Conservation (phyloP, 2,113 vertebrate species). For the Notechis scutatus region DNA sequence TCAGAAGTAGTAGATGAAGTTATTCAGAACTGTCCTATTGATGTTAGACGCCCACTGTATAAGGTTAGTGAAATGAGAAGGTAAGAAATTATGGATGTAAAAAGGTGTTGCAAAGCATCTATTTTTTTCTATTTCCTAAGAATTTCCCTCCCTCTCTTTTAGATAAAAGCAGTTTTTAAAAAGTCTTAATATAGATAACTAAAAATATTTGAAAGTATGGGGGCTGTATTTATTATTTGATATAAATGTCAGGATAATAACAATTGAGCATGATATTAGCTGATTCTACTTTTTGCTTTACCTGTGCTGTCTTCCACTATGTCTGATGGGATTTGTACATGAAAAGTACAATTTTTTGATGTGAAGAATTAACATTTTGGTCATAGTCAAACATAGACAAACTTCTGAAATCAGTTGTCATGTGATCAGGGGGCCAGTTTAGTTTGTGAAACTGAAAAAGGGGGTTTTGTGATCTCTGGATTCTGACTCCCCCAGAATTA, state of each 20-base stretch:
- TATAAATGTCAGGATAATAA: neutral
- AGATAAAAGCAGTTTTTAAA: neutral
- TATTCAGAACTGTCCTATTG: slow-evolving; percentile 98
- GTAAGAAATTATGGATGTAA: neutral
- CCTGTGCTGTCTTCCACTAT: neutral
- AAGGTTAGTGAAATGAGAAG: slow-evolving; percentile 75
- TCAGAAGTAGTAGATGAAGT: slow-evolving; percentile 99
- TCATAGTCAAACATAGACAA: neutral
- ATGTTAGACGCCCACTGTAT: slow-evolving; percentile 94
- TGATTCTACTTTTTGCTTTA: neutral
- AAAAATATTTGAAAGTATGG: neutral
- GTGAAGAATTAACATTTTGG: neutral
- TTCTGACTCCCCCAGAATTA: neutral
- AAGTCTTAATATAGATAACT: neutral
- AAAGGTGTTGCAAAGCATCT: neutral
- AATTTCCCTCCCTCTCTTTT: neutral
- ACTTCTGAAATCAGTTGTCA: neutral
- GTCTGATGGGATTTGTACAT: neutral
- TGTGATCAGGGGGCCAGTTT: neutral
- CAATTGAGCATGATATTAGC: neutral
- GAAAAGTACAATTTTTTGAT: neutral
- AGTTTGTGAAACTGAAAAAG: neutral
- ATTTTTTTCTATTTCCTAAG: neutral
- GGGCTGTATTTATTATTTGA: neutral
- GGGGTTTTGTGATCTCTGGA: neutral